Evolutionary conservation across 2,797 vertebrate species (phyloP).

Genomic region (Pseudochaenichthys georgianus): DNA sequence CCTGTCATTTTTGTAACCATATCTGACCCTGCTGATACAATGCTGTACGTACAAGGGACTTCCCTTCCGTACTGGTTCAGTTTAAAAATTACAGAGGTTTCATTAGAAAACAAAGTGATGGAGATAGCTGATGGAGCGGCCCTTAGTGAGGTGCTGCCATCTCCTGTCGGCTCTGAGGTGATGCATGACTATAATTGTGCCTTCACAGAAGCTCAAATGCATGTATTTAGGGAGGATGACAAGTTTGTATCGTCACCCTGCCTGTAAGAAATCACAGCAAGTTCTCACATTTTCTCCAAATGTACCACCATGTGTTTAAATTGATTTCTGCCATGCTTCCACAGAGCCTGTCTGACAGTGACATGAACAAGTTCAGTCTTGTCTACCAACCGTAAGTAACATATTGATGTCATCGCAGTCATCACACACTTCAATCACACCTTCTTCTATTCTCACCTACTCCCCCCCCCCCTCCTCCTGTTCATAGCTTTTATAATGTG

Average conservation of each 20-base stretch:
- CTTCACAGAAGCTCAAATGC: background rate
- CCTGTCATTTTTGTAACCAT: background rate
- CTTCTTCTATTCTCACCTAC: background rate
- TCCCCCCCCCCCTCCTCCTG: background rate
- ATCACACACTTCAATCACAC: background rate
- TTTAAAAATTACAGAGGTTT: background rate
- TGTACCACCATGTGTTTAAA: background rate
- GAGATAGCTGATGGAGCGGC: background rate
- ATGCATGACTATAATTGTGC: background rate
- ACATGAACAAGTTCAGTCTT: slow-evolving; percentile 86
- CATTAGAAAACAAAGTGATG: background rate
- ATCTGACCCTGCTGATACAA: slow-evolving; percentile 3
- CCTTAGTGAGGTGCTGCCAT: slow-evolving; percentile 74
- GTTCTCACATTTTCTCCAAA: background rate
- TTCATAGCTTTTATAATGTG: background rate
- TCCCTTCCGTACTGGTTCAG: background rate
- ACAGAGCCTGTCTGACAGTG: slow-evolving; percentile 86
- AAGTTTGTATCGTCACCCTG: background rate
- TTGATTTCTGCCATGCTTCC: slow-evolving; percentile 47
- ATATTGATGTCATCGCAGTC: background rate
- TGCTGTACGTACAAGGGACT: background rate
- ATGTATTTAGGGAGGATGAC: background rate
- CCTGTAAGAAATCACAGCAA: background rate
- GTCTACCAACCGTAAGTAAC: slow-evolving; percentile 88
- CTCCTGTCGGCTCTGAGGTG: slow-evolving; percentile 62